These are phyloP conservation scores for Stenodema calcarata DNA, from an alignment of 2,888 invertebrate genomes.

Conservation along the genomic window DNA sequence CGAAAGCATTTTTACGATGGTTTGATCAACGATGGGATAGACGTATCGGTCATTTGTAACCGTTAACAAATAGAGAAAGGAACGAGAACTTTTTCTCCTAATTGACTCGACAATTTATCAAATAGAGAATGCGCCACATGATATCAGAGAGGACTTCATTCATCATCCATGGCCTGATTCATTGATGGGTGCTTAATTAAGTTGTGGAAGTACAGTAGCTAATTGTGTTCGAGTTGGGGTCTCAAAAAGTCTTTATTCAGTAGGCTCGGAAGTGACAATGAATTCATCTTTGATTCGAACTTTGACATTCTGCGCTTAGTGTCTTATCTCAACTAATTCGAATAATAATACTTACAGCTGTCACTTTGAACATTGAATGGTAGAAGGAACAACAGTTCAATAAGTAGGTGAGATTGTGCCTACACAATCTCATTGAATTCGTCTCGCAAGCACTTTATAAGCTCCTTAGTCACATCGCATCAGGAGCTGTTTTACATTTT, in stretches of 20 bases:
- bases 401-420: no score
- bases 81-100: constrained; percentile 35
- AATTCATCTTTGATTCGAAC: no score
- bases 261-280: background rate
- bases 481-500: no score
- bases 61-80: constrained; percentile 32
- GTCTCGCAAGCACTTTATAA: no score
- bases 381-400: no score
- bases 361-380: no score
- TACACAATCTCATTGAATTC: no score
- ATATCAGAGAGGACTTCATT: constrained; percentile 36
- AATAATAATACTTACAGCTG: no score
- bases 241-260: background rate
- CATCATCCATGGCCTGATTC: constrained; percentile 29
- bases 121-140: constrained; percentile 38
- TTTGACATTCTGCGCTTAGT: no score
- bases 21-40: constrained; percentile 29
- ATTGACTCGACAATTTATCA: constrained; percentile 47
- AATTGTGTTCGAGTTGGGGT: constrained; percentile 13
- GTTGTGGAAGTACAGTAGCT: constrained; percentile 39
- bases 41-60: constrained; percentile 47
- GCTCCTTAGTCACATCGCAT: no score
- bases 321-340: no score
- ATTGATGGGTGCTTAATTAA: constrained; percentile 42
- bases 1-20: constrained; percentile 20